A percentile compares a stretch with the other conserved stretches of the same genome.
These are phyloP conservation scores for Tiliqua scincoides DNA, from an alignment of 2,113 vertebrate species.

Conservation along the genomic window DNA sequence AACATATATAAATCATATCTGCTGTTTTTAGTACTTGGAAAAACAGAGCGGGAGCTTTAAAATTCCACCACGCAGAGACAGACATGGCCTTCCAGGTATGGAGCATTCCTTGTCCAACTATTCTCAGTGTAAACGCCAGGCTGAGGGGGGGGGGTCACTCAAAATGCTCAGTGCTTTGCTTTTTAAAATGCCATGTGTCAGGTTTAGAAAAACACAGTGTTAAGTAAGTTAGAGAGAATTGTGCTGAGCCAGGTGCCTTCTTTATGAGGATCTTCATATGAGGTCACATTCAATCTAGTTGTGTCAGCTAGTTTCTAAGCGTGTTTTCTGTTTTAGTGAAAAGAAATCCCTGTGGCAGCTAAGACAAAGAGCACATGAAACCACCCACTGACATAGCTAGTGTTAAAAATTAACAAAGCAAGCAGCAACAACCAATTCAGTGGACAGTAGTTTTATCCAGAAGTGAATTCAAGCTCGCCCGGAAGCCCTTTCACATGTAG, in stretches of 20 bases:
- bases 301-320: constrained; percentile 62
- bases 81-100: neutral
- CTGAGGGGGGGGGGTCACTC: neutral
- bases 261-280: constrained; percentile 63
- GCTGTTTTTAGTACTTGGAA: constrained; percentile 30
- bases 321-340: constrained; percentile 51
- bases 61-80: neutral
- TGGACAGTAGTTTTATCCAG: neutral
- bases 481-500: neutral
- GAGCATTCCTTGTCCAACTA: neutral
- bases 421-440: neutral
- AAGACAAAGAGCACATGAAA: constrained; percentile 58
- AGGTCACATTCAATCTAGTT: constrained; percentile 67
- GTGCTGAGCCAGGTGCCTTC: constrained; percentile 33
- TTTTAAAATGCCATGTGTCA: neutral
- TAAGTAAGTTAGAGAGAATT: constrained; percentile 23
- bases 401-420: constrained; percentile 56
- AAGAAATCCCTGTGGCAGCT: constrained; percentile 62
- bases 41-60: constrained; percentile 36
- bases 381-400: constrained; percentile 52
- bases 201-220: constrained; percentile 11
- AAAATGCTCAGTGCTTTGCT: neutral
- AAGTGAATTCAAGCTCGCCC: neutral
- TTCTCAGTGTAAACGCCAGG: neutral
- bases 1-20: constrained; percentile 61